Evolutionary conservation across 2,888 invertebrate species (phyloP), one percentile per base, ranked within the genome.

Genomic region (Lottia gigantea): DNA sequence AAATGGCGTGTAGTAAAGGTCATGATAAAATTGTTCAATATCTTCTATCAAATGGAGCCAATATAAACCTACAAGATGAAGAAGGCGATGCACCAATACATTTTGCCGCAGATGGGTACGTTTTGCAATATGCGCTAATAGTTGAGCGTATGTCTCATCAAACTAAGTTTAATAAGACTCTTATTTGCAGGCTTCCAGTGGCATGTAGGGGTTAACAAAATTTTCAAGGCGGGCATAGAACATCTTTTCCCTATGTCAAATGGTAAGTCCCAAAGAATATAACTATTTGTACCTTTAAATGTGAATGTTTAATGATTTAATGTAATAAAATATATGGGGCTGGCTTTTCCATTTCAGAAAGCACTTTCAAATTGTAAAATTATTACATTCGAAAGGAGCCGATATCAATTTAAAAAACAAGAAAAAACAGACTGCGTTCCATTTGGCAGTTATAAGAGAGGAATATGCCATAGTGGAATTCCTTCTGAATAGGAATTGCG

Each of bases 361-460:
- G 19, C 55, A 55, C 19, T 8, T 55, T 55, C 19, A 23, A 23
- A 23, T 55, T 23, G 55, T 55, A 0, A n/a, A 55, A 55, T 12
- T 55, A 55, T 55, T 55, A 23, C 23, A 23, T 55, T 19, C 19
- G 8, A 19, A 55, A 55, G 64, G 64, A 11, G 64, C 26, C 19
- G 26, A 63, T 40, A 16, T 63, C 25, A 63, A 63, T 40, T n/a
- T 25, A 26, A 26, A 11, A 8, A 63, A 63, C 26, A 63, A 63
- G 64, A 63, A 40, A n/a, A 63, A 6, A 6, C 64, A 63, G 8
- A 40, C 64, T 3, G 14, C 64, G 15, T 40, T 26, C 11, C 64
- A 63, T 40, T n/a, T 63, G 16, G 64, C 64, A 19, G 40, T 40
- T n/a, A 25, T 19, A 0, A 11, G 23, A 23, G 14, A 19, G 8